Evolutionary conservation across 2,113 vertebrate genomes (phyloP).

Genomic region (Cinclus cinclus): DNA sequence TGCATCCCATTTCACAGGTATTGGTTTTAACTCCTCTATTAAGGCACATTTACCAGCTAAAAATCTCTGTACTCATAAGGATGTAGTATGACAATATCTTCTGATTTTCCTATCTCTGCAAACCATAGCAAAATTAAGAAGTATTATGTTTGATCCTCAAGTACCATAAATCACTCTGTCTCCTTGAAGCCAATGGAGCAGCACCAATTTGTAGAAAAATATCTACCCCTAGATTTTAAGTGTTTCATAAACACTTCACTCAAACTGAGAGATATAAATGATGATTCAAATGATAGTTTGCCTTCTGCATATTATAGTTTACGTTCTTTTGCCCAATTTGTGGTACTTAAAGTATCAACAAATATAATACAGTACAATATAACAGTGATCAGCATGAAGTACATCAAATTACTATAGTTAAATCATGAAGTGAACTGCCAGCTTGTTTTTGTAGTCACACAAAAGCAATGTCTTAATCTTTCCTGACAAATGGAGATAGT

Average conservation of each 20-base stretch:
- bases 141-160: not conserved
- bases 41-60: not conserved
- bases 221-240: not conserved
- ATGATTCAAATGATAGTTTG: slow-evolving; percentile 7
- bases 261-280: not conserved
- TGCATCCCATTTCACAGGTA: not conserved
- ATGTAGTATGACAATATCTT: not conserved
- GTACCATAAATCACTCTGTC: not conserved
- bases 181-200: not conserved
- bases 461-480: slow-evolving; percentile 11
- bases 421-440: slow-evolving; percentile 3
- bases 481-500: slow-evolving; percentile 30
- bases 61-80: not conserved
- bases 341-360: not conserved
- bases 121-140: not conserved
- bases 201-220: not conserved
- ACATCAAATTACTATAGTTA: not conserved
- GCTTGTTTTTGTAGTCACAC: slow-evolving; percentile 2
- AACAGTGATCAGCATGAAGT: slow-evolving; percentile 20
- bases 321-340: not conserved
- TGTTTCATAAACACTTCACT: not conserved
- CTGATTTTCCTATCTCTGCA: not conserved
- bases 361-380: not conserved
- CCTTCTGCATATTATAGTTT: slow-evolving; percentile 9
- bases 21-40: not conserved